Conservation (phyloP, 2,797 vertebrate species). For the Crenichthys baileyi region DNA sequence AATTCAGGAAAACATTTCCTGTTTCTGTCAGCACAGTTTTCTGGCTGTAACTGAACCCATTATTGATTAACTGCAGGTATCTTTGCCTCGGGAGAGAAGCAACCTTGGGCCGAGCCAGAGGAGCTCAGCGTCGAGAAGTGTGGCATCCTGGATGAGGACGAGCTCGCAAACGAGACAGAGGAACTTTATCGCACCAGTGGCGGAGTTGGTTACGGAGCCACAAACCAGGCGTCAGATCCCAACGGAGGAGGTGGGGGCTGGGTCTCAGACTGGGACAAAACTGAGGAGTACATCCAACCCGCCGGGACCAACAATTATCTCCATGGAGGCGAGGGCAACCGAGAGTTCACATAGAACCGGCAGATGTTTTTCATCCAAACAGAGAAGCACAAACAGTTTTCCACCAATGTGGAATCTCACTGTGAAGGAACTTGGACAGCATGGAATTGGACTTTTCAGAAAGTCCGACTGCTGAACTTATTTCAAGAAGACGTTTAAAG, state of each 20-base stretch:
- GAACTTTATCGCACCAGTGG: constrained; percentile 76
- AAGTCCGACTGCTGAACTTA: constrained; percentile 50
- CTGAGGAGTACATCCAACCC: constrained; percentile 81
- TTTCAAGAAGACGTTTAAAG: constrained; percentile 44
- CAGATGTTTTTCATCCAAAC: constrained; percentile 9
- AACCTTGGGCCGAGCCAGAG: constrained; percentile 95
- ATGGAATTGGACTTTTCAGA: constrained; percentile 40
- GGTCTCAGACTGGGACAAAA: constrained; percentile 82
- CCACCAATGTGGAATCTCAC: constrained; percentile 33
- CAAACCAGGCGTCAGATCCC: constrained; percentile 68
- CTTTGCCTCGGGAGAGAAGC: constrained; percentile 96
- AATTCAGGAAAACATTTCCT: neutral
- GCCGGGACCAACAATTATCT: constrained; percentile 73
- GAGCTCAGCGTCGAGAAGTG: constrained; percentile 90
- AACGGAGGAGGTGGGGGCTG: constrained; percentile 76
- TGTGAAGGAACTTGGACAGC: constrained; percentile 29
- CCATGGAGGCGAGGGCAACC: constrained; percentile 67
- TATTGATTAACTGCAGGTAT: constrained; percentile 67
- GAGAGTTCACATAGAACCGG: constrained; percentile 58
- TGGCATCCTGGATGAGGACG: constrained; percentile 79
- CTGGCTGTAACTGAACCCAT: neutral
- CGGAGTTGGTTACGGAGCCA: constrained; percentile 75
- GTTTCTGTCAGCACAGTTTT: neutral
- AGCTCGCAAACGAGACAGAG: constrained; percentile 82
- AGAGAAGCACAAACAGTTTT: constrained; percentile 27